Evolutionary conservation across 2,797 vertebrate species (phyloP), one percentile per base, ranked within the genome.

Genomic region (Sarcoramphus papa): DNA sequence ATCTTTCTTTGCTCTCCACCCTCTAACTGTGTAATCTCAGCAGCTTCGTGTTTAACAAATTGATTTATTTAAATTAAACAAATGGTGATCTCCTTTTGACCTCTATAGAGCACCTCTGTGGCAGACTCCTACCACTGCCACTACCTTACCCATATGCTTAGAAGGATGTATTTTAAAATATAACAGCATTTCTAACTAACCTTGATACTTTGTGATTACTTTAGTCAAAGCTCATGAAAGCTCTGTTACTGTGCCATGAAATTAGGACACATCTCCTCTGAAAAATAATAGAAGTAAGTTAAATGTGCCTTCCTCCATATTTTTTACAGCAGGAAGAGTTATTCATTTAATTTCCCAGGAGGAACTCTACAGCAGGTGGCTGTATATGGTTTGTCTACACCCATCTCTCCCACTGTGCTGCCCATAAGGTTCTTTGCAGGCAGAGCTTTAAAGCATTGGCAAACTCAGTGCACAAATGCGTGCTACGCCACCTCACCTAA

Each of bases 41-140:
- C 95, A 95, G 91, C 64, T 97, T 64, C 92, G 88, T 94, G 96
- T 94, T 96, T 98, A 97, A 96, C 87, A 94, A 92, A 97, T 96
- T 89, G 96, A 97, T 97, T 97, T 96, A 97, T 97, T 96, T 95
- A 94, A 93, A 96, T 96, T 94, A 92, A 97, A 93, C 77, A 93
- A 95, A 92, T 92, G 69, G 84, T 92, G 89, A 92, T 96, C 91
- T 97, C 82, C 79, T 93, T 91, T 85, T 95, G 93, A 96, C 96
- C 93, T 97, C 79, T 84, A 13, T 65, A 80, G 84, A 95, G 48
- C 63, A 93, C 73, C 69, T 83, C 75, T 43, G 77, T 85, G 81
- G 41, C 62, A 53, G 54, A 65, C 51, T 88, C 45, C 28, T 92
- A 41, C 70, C 60, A 27, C 62, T 64, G 77, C 82, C 48, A n/a